A percentile compares a stretch with the other conserved stretches of the same genome.
Evolutionary conservation across 2,113 vertebrate genomes (phyloP).

Genomic region (Pipra filicauda): DNA sequence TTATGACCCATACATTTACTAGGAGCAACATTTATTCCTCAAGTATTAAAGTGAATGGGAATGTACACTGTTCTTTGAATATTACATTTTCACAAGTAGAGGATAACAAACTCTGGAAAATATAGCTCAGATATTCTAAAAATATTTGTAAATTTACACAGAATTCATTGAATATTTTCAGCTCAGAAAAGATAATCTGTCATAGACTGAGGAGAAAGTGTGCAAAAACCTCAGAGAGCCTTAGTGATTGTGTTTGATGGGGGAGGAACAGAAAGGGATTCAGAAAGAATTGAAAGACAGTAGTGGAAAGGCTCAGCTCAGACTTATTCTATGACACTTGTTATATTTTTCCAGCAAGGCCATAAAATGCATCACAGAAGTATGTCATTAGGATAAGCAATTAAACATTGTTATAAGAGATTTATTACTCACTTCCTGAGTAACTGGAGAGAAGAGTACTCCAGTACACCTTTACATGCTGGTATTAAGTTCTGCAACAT

Average conservation of each 20-base stretch:
- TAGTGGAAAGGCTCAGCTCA: not conserved
- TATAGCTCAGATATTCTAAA: not conserved
- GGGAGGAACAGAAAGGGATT: not conserved
- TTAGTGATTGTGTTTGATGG: not conserved
- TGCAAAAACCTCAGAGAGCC: not conserved
- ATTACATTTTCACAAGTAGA: not conserved
- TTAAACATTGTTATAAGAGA: not conserved
- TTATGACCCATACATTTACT: not conserved
- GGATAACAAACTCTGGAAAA: not conserved
- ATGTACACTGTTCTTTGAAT: not conserved
- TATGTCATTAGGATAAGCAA: not conserved
- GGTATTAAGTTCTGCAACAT: not conserved
- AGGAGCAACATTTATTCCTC: not conserved
- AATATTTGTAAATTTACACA: not conserved
- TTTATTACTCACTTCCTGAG: not conserved
- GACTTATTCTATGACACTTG: not conserved
- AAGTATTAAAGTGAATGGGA: not conserved
- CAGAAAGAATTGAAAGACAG: not conserved
- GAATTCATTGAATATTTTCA: not conserved
- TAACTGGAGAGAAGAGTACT: not conserved
- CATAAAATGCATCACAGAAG: not conserved
- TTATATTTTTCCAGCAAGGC: not conserved
- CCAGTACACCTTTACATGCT: not conserved
- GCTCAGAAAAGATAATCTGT: not conserved
- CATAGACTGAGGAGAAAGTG: not conserved